Percentiles rank a stretch among this genome's conserved stretches.
Conservation (phyloP, 2,888 invertebrate genomes). For the Orgyia antiqua region DNA sequence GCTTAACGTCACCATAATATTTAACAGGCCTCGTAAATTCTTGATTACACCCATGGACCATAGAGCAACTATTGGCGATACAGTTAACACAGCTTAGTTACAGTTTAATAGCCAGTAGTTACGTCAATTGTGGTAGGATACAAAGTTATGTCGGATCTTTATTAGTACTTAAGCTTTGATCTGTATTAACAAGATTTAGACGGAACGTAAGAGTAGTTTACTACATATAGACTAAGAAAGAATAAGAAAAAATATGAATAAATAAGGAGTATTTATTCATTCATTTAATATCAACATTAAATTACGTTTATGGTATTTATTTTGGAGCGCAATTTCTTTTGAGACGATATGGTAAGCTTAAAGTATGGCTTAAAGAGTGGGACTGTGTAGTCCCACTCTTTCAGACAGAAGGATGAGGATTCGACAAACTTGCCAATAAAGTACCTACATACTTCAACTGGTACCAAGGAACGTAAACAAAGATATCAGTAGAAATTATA, state of each 20-base stretch:
- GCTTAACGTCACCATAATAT: conserved; percentile 24
- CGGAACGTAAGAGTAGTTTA: too few relatives aligned
- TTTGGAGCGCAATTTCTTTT: too few relatives aligned
- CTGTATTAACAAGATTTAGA: conserved; percentile 14
- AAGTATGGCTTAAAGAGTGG: background rate
- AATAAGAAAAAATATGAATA: too few relatives aligned
- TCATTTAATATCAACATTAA: too few relatives aligned
- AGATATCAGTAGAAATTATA: background rate
- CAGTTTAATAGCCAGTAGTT: conserved; percentile 32
- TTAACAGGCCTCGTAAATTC: conserved; percentile 27
- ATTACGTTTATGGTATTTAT: too few relatives aligned
- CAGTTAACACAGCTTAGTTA: conserved; percentile 29
- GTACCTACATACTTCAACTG: too few relatives aligned
- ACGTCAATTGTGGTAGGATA: conserved; percentile 22
- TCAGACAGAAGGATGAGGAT: background rate
- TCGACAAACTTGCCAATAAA: background rate
- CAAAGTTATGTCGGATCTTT: conserved; percentile 25
- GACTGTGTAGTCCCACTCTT: background rate
- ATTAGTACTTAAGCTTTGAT: too few relatives aligned
- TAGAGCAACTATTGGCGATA: conserved; percentile 22
- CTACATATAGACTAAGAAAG: too few relatives aligned
- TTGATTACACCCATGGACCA: conserved; percentile 24
- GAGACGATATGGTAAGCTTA: too few relatives aligned
- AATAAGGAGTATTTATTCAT: too few relatives aligned
- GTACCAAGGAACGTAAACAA: background rate